A percentile compares a stretch with the other conserved stretches of the same genome.
Evolutionary conservation across 2,797 vertebrate genomes (phyloP).

Genomic region (Spondyliosoma cantharus): DNA sequence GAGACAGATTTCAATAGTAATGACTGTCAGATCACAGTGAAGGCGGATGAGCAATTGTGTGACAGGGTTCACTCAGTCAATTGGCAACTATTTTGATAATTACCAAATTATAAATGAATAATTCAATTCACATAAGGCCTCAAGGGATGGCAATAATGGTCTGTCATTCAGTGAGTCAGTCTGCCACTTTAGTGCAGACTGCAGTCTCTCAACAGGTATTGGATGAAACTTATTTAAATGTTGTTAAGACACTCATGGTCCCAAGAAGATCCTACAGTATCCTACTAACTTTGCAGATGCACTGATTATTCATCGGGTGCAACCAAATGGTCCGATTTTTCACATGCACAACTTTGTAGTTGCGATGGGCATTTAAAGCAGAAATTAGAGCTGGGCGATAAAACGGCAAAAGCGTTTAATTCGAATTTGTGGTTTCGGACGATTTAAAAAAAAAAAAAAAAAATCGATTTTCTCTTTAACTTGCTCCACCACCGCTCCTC

Average conservation of each 20-base stretch:
- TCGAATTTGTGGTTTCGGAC: too few relatives aligned
- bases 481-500: too few relatives aligned
- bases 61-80: not conserved
- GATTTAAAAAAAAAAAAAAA: too few relatives aligned
- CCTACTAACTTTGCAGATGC: not conserved
- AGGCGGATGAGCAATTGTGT: not conserved
- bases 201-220: not conserved
- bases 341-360: too few relatives aligned
- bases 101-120: not conserved
- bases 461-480: too few relatives aligned
- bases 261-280: not conserved
- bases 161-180: not conserved
- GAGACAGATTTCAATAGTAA: not conserved
- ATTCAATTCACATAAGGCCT: not conserved
- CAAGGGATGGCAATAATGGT: not conserved
- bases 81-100: not conserved
- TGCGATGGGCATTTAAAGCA: too few relatives aligned
- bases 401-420: too few relatives aligned
- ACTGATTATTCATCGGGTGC: not conserved
- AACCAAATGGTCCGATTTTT: not conserved
- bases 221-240: not conserved
- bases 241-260: not conserved
- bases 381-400: too few relatives aligned
- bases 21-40: not conserved
- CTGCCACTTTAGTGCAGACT: not conserved